Evolutionary conservation across 2,113 vertebrate species (phyloP), one percentile per base, ranked within the genome.

Genomic region (Panthera uncia): DNA sequence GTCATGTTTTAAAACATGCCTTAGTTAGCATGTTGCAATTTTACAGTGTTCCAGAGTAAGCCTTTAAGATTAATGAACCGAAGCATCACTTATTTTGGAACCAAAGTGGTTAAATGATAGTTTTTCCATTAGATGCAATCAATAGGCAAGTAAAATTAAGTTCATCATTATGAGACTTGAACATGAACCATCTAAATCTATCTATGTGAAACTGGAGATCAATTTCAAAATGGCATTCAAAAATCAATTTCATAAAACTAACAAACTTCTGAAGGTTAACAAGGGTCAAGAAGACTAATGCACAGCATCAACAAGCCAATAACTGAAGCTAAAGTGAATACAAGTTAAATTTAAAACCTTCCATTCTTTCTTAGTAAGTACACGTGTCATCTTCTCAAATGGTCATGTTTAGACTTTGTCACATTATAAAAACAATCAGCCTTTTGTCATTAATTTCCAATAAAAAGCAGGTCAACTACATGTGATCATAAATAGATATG

Each of bases 111-210:
- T 98, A 98, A 98, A 98, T 94, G 85, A 92, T 38, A 97, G 91
- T 97, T 97, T 19, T 0, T 96, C 96, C 97, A 98, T 98, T 98
- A 98, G 48, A 29, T 12, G 33, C 90, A 95, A 98, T 99, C 98
- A 98, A 98, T 98, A 98, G 80, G 94, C 95, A 98, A 98, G 92
- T 65, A 98, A 0, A 4, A 98, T 95, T 92, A 98, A 98, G 91
- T 86, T 98, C 98, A 97, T 98, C 98, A 98, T 98, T 98, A 97
- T 91, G 93, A 97, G 95, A 95, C 92, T 95, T 98, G 95, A 97
- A 98, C 94, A 97, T 50, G 52, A 78, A 95, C 31, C 89, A 97
- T 88, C 94, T 97, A 95, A 98, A 94, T 71, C 66, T 94, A 98
- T 74, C 95, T 97, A 94, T 86, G 80, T 79, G 23, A 96, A 97